These are phyloP conservation scores for Leptopilina drosophilae DNA, from an alignment of 2,888 invertebrate species.

Conservation along the genomic window DNA sequence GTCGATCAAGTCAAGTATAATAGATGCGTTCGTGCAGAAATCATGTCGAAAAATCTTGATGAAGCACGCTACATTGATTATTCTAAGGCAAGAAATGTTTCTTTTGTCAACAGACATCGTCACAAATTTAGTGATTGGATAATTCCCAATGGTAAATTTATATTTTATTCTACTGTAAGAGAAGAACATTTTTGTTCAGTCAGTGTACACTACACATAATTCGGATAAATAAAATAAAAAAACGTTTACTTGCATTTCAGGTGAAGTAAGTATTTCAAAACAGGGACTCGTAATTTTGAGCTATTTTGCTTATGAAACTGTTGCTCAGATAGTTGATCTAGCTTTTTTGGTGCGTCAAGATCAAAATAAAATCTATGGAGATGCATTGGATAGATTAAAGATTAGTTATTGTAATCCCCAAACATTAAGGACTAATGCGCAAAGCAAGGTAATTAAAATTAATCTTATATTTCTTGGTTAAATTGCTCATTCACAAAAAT, in stretches of 20 bases:
- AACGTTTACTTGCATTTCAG: slow-evolving; percentile 57
- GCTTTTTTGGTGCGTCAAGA: slow-evolving; percentile 90
- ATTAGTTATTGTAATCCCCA: slow-evolving; percentile 81
- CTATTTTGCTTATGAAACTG: slow-evolving; percentile 93
- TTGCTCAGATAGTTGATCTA: slow-evolving; percentile 92
- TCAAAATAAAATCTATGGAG: slow-evolving; percentile 82
- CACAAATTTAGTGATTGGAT: slow-evolving; percentile 73
- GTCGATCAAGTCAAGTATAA: slow-evolving; percentile 82
- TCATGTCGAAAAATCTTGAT: slow-evolving; percentile 78
- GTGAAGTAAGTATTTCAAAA: slow-evolving; percentile 80
- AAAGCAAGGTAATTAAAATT: slow-evolving; percentile 65
- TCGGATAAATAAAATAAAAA: slow-evolving; percentile 5
- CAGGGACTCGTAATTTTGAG: slow-evolving; percentile 87
- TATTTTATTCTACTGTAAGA: background rate
- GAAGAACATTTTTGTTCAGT: too few relatives aligned
- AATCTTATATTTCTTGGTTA: background rate
- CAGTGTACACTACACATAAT: slow-evolving; percentile 41
- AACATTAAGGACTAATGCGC: slow-evolving; percentile 73
- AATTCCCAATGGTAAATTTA: slow-evolving; percentile 67
- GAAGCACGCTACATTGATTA: slow-evolving; percentile 84
- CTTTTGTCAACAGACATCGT: slow-evolving; percentile 82
- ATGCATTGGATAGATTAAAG: slow-evolving; percentile 84
- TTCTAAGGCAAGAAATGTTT: slow-evolving; percentile 87
- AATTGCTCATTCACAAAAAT: background rate
- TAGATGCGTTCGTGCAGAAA: slow-evolving; percentile 79